Percentiles rank a stretch among this genome's conserved stretches.
These are phyloP conservation scores for Phasia obesa DNA, from an alignment of 2,888 invertebrate species.

Conservation along the genomic window DNA sequence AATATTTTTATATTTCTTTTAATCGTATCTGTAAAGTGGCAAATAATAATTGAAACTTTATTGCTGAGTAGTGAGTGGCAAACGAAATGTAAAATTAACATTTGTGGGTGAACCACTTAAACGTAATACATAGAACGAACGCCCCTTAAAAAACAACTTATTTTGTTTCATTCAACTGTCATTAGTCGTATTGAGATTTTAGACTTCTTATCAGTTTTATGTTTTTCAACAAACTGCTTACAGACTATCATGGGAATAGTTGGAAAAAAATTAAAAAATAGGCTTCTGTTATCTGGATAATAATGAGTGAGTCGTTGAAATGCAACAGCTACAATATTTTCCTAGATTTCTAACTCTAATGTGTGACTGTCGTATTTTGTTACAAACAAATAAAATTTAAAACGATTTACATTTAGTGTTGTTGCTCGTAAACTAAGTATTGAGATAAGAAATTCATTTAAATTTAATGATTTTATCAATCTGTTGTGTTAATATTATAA, in stretches of 20 bases:
- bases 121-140: too few relatives aligned
- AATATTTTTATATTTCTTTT: too few relatives aligned
- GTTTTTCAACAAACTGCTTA: conserved; percentile 28
- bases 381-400: neutral
- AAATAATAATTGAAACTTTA: conserved; percentile 9
- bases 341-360: conserved; percentile 3
- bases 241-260: conserved; percentile 60
- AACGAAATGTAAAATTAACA: conserved; percentile 18
- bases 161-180: neutral
- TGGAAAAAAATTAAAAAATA: conserved; percentile 18
- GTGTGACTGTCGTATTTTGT: neutral
- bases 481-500: conserved; percentile 55
- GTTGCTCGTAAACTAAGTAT: conserved; percentile 25
- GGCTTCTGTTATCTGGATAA: conserved; percentile 28
- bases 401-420: conserved; percentile 1
- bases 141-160: conserved; percentile 50
- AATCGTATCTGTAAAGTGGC: conserved; percentile 17
- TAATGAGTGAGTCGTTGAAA: neutral
- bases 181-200: neutral
- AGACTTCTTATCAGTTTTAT: conserved; percentile 43
- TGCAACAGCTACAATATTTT: neutral
- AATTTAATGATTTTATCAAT: conserved; percentile 58
- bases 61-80: neutral
- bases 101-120: conserved; percentile 35
- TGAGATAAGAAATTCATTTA: conserved; percentile 58